phyloP scores from a whole-genome alignment of 2,113 vertebrate species.

The Galbula dea region DNA sequence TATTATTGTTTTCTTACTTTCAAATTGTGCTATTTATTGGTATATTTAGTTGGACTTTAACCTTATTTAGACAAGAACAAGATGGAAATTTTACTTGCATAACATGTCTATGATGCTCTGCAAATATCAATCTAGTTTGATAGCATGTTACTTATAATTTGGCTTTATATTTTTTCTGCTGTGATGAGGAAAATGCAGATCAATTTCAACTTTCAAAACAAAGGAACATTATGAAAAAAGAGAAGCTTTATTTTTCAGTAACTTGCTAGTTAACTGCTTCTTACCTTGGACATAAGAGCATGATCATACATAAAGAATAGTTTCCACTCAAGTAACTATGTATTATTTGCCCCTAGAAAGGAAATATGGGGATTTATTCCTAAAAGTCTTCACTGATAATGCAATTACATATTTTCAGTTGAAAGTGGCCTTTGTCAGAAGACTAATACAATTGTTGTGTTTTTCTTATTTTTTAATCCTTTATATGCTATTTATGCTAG shows the following conservation, averaged over 20 bases:
- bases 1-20: not conserved
- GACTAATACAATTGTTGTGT: not conserved
- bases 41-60: not conserved
- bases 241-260: too few relatives aligned
- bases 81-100: not conserved
- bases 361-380: too few relatives aligned
- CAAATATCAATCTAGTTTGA: not conserved
- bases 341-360: too few relatives aligned
- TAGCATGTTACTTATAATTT: not conserved
- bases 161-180: not conserved
- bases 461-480: not conserved
- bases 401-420: not conserved
- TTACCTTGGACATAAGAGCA: not conserved
- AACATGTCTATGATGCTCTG: not conserved
- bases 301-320: not conserved
- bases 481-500: not conserved
- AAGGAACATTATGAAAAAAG: fast-evolving
- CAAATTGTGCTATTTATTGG: not conserved
- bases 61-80: not conserved
- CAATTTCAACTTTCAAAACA: not conserved
- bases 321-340: too few relatives aligned
- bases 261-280: too few relatives aligned
- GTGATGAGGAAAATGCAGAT: not conserved
- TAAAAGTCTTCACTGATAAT: too few relatives aligned
- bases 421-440: not conserved